Evolutionary conservation across 2,113 vertebrate genomes (phyloP).

Genomic region (Equus przewalskii): DNA sequence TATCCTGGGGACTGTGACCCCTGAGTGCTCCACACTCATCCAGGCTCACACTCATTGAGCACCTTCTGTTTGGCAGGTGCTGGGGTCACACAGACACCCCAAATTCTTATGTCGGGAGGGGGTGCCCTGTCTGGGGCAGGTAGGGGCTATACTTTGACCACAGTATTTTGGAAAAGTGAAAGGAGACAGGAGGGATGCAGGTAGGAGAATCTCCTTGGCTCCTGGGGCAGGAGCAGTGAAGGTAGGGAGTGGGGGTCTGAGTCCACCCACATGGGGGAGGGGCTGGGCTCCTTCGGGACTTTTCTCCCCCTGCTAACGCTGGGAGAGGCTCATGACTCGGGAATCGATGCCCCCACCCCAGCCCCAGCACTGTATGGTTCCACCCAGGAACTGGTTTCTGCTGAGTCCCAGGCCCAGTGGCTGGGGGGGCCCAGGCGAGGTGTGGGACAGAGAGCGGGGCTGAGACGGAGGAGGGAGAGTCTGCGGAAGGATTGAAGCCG

Average conservation of each 20-base stretch:
- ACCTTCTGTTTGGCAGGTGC: not conserved
- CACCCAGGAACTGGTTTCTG: not conserved
- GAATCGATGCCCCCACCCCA: no score
- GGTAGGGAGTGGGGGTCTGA: not conserved
- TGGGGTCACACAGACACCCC: not conserved
- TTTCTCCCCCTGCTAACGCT: not conserved
- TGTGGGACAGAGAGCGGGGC: conserved; percentile 26
- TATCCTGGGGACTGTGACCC: not conserved
- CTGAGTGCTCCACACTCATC: not conserved
- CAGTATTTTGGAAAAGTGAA: not conserved
- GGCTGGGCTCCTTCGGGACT: not conserved
- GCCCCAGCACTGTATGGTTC: not conserved
- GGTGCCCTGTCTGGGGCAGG: not conserved
- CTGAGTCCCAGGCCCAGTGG: fast-evolving
- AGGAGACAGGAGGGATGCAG: not conserved
- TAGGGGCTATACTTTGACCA: not conserved
- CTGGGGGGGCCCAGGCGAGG: conserved; percentile 30
- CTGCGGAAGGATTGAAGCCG: conserved; percentile 1
- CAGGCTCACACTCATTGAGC: not conserved
- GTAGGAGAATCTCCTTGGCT: not conserved
- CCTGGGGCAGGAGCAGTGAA: not conserved
- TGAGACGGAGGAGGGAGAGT: conserved; percentile 31
- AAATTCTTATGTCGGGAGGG: not conserved
- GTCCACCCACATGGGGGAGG: no score
- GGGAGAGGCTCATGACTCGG: not conserved